These are phyloP conservation scores for Galaxea fascicularis DNA, from an alignment of 92 coral and sea anemone genomes.

Conservation along the genomic window DNA sequence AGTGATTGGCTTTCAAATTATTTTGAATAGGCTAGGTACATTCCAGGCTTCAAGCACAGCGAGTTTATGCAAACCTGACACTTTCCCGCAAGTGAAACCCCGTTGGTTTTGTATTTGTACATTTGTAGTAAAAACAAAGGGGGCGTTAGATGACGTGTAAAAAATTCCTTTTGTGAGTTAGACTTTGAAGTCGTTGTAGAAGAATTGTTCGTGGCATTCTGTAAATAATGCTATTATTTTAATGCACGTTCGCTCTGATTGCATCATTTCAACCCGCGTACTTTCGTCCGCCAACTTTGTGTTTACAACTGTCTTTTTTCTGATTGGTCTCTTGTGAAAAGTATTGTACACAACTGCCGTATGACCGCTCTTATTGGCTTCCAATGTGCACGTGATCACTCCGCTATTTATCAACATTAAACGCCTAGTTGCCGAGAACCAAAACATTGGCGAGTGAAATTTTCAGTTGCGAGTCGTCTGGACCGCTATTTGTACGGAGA, in stretches of 20 bases:
- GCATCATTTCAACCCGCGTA: conserved; percentile 31
- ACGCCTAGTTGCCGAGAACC: conserved; percentile 6
- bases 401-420: conserved; percentile 12
- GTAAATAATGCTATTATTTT: no score
- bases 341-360: background rate
- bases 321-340: conserved; percentile 26
- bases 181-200: background rate
- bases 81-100: conserved; percentile 10
- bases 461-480: background rate
- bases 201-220: conserved; percentile 5
- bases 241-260: background rate
- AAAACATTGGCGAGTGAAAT: conserved; percentile 38
- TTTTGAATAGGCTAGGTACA: background rate
- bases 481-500: background rate
- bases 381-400: conserved; percentile 37
- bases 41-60: background rate
- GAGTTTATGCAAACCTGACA: conserved; percentile 10
- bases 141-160: background rate
- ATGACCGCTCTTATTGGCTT: conserved; percentile 45
- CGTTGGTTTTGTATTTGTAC: background rate
- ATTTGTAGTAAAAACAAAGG: background rate
- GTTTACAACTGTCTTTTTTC: background rate
- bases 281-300: background rate
- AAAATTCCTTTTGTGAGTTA: background rate
- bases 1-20: background rate